phyloP scores from a whole-genome alignment of 1,140 invertebrate genomes.

The Steinernema khuongi region DNA sequence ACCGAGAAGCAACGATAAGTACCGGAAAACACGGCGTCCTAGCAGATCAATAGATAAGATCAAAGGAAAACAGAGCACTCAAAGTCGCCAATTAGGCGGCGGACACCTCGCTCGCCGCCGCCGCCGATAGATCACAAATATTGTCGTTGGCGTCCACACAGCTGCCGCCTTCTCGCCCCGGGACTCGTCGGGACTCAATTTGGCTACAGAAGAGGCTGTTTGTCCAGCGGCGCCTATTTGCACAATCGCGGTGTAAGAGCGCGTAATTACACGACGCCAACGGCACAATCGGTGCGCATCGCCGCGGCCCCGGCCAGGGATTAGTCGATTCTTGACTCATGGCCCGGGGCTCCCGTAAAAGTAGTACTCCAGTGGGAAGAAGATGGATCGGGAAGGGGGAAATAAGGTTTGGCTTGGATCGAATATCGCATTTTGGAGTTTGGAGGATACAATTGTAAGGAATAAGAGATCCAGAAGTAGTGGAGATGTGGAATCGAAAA shows the following conservation, averaged over 20 bases:
- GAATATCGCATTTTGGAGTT: too few species aligned
- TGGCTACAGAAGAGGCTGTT: background rate
- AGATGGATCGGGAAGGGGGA: too few species aligned
- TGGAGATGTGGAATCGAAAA: too few species aligned
- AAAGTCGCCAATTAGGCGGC: background rate
- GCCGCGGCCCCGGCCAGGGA: too few species aligned
- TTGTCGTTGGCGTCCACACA: background rate
- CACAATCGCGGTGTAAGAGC: conserved; percentile 7
- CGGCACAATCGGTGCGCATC: conserved; percentile 6
- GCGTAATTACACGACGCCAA: conserved; percentile 3
- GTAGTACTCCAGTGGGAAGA: too few species aligned
- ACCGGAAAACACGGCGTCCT: too few species aligned
- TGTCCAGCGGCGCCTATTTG: background rate
- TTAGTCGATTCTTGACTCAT: too few species aligned
- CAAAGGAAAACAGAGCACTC: background rate
- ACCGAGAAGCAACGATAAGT: too few species aligned
- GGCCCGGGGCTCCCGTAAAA: too few species aligned
- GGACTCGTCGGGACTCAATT: background rate
- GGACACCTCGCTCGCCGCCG: background rate
- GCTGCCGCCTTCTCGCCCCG: background rate
- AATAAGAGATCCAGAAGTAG: too few species aligned
- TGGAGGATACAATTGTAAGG: too few species aligned
- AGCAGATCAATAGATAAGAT: background rate
- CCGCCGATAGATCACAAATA: conserved; percentile 14
- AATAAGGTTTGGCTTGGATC: too few species aligned